A percentile compares a stretch with the other conserved stretches of the same genome.
Evolutionary conservation across 1,140 invertebrate species (phyloP).

Genomic region (Drosophila watanabei): DNA sequence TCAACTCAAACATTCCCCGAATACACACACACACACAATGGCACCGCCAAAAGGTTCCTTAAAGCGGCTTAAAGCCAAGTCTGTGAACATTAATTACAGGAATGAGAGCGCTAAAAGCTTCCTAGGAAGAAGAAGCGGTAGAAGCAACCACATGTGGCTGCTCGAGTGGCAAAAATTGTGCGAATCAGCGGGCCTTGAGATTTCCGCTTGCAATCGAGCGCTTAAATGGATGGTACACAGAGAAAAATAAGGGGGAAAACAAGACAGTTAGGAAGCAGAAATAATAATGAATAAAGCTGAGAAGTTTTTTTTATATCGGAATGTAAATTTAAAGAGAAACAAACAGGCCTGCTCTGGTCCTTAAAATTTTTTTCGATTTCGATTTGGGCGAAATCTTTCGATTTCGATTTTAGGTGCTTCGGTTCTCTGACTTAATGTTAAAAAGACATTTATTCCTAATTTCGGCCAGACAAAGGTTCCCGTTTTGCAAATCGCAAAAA

Average conservation of each 20-base stretch:
- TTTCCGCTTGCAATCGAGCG: constrained; percentile 42
- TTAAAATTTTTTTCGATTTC: too few relatives aligned
- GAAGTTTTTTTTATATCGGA: too few relatives aligned
- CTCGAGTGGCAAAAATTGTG: constrained; percentile 46
- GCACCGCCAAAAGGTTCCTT: constrained; percentile 12
- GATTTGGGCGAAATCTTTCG: too few relatives aligned
- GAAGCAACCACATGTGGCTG: constrained; percentile 39
- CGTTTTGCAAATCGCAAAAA: too few relatives aligned
- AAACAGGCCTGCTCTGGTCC: too few relatives aligned
- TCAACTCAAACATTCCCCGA: constrained; percentile 32
- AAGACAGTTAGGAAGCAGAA: too few relatives aligned
- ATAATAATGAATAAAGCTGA: too few relatives aligned
- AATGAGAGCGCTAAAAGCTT: constrained; percentile 49
- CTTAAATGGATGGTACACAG: constrained; percentile 16
- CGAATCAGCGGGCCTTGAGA: constrained; percentile 39
- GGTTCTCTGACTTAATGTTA: too few relatives aligned
- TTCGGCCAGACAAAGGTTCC: too few relatives aligned
- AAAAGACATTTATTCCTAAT: too few relatives aligned
- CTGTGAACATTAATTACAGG: constrained; percentile 43
- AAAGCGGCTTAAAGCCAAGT: constrained; percentile 46
- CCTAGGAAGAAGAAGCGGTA: not conserved
- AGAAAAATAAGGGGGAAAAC: not conserved
- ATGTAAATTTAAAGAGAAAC: too few relatives aligned
- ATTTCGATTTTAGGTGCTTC: too few relatives aligned
- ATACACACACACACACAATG: not conserved